Base-by-base conservation (phyloP, 2,888 invertebrate genomes). In the Pristionchus maxplancki region DNA sequence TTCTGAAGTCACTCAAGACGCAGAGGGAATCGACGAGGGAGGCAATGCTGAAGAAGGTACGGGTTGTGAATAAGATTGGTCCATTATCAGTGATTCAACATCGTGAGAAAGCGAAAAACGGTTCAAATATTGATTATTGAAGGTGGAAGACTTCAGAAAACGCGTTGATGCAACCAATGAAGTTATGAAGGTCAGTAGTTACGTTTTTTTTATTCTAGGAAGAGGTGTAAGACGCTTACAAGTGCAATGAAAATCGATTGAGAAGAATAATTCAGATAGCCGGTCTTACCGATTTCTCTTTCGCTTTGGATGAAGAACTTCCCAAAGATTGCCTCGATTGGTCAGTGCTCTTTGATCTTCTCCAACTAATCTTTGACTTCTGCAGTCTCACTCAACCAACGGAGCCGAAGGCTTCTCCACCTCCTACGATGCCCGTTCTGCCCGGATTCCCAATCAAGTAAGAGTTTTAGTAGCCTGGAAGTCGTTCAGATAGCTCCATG, bases 1-100 rank as follows among this genome's bases (percentile, higher is more conserved):
- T 92, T 48, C 81, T 92, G 82, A 93, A 93, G 87, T 88, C 89
- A 24, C 64, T 90, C 34, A 89, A 88, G 24, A 28, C 78, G 0
- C 88, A 62, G 4, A 17, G 88, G 15, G 88, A 88, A 15, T n/a
- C 53, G 20, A 78, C 78, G 11, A 34, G 81, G 13, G 81, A 58
- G 48, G 40, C n/a, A 15, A 17, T 81, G 15, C 0, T 31, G n/a
- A 81, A 37, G 37, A 87, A 81, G 44, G 81, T 64, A 4, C 1
- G n/a, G n/a, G 44, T 1, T 44, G 28, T 28, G 20, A 24, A 48
- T n/a, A 24, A 31, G 24, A 64, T 5, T 24, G 8, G 5, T 31
- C 64, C n/a, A 64, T 9, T 6, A 64, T 8, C n/a, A 31, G 28
- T n/a, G 1, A 31, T 71, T 13, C 24, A 74, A 44, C 17, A 8